Evolutionary conservation across 2,113 vertebrate species (phyloP), one percentile per base, ranked within the genome.

Genomic region (Peucedramus taeniatus): DNA sequence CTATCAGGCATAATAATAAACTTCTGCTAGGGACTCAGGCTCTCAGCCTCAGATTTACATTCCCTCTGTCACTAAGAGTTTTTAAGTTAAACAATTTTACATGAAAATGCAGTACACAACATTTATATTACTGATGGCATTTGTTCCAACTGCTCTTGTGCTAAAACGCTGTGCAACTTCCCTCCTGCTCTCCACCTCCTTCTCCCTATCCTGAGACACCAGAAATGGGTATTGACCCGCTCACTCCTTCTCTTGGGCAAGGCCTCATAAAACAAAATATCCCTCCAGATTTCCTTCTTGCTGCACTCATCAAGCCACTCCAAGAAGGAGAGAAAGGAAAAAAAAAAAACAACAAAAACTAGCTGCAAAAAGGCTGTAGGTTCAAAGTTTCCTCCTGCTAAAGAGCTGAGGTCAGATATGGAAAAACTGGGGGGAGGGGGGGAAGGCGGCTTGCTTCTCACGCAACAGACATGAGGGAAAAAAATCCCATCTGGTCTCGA

Each of bases 1-100:
- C 97, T 97, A 97, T 97, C 93, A 90, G 78, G 86, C 86, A 97
- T 89, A 97, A 96, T 97, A 97, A 97, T 97, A 98, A 98, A 97
- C 96, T 97, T 97, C 69, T 98, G 91, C 94, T 76, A 54, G 90
- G 96, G 96, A 98, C 95, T 97, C 90, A 96, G 89, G 85, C 77
- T 91, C 85, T 95, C 85, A 89, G 88, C 45, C 77, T 93, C 69
- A 88, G 79, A 97, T 98, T 98, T 98, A 98, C 96, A 97, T 97
- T 98, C 94, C 90, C 89, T 92, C 91, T 86, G 85, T 96, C 87
- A 91, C 91, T 83, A 89, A 92, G 90, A 94, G 82, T 94, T 97
- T 96, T 96, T 95, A 97, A 96, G 96, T 96, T 96, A 98, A 98
- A 97, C 90, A 97, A 87, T 96, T 96, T 97, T 96, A 96, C 94